phyloP scores from a whole-genome alignment of 2,113 vertebrate genomes.

The Rhabdornis inornatus region DNA sequence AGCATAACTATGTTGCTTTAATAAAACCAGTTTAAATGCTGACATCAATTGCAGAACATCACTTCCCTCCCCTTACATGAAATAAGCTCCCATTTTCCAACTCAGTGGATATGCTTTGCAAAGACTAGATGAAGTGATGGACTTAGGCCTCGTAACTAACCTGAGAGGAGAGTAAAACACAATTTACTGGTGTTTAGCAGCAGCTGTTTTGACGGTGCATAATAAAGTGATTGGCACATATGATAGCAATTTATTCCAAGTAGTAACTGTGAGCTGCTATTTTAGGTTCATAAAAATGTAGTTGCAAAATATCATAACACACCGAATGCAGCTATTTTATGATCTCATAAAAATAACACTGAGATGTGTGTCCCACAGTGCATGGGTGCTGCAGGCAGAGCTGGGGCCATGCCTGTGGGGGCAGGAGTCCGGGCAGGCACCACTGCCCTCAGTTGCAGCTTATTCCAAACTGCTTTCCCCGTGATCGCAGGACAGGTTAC shows the following conservation, averaged over 20 bases:
- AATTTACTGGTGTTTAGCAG: conserved; percentile 25
- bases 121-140: not conserved
- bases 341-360: conserved; percentile 35
- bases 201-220: conserved; percentile 1
- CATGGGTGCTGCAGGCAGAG: fast-evolving
- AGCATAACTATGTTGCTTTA: not conserved
- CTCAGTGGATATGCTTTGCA: not conserved
- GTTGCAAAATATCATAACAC: conserved; percentile 14
- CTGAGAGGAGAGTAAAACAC: conserved; percentile 6
- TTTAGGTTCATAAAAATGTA: conserved; percentile 64
- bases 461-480: not conserved
- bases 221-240: conserved; percentile 37
- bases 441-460: not conserved
- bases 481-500: conserved; percentile 22
- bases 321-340: conserved; percentile 34
- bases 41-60: not conserved
- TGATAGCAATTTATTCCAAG: conserved; percentile 59
- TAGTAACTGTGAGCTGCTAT: conserved; percentile 54
- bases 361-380: not conserved
- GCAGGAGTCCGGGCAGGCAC: not conserved
- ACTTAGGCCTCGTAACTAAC: not conserved
- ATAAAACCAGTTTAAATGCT: not conserved
- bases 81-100: not conserved
- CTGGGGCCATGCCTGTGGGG: not conserved
- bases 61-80: not conserved